Evolutionary conservation across 1,140 invertebrate genomes (phyloP).

Genomic region (Eriocheir sinensis): DNA sequence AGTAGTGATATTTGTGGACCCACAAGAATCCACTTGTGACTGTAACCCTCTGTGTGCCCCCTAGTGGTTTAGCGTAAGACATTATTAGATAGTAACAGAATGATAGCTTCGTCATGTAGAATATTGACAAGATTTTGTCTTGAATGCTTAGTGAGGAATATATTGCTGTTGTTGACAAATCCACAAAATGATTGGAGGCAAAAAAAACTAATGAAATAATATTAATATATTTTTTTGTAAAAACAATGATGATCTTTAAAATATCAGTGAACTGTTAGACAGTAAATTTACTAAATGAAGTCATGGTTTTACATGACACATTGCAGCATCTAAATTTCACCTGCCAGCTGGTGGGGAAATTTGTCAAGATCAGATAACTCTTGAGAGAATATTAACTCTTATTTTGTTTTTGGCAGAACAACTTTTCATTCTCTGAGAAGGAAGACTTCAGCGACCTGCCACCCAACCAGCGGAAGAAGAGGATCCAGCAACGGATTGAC

Average conservation of each 20-base stretch:
- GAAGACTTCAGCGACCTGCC: constrained; percentile 96
- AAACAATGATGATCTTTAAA: too few species aligned
- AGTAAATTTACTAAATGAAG: background rate
- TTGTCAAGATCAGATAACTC: background rate
- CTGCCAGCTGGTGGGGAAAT: background rate
- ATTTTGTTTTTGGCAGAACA: constrained; percentile 70
- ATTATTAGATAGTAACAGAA: background rate
- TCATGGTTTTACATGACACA: too few species aligned
- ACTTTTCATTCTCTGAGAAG: constrained; percentile 80
- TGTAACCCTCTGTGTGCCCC: background rate
- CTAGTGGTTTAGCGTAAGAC: background rate
- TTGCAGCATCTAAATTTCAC: background rate
- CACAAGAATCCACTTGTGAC: background rate
- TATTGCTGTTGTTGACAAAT: background rate
- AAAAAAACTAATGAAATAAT: too few species aligned
- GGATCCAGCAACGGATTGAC: constrained; percentile 94
- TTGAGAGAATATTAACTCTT: background rate
- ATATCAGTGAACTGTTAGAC: too few species aligned
- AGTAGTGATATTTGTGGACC: background rate
- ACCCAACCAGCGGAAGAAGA: constrained; percentile 97
- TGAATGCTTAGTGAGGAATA: background rate
- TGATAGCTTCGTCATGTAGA: background rate
- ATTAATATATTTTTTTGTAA: too few species aligned
- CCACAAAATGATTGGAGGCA: too few species aligned
- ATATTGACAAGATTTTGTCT: background rate